These are phyloP conservation scores for Drosophila parvula DNA, from an alignment of 1,140 invertebrate species.

Conservation along the genomic window DNA sequence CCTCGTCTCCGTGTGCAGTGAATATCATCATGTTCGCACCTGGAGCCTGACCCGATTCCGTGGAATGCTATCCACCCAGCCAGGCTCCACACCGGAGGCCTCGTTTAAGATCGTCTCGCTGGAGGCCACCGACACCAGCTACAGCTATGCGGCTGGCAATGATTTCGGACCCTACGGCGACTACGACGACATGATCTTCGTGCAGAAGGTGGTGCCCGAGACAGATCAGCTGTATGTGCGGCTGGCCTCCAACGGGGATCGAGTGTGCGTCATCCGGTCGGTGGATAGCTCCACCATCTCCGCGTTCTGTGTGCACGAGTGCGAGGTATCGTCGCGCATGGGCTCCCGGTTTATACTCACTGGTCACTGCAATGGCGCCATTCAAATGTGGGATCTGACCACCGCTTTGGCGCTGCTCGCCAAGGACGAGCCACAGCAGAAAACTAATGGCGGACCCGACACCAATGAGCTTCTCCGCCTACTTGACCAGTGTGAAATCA, in stretches of 20 bases:
- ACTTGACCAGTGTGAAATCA: slow-evolving; percentile 96
- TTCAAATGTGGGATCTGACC: slow-evolving; percentile 99
- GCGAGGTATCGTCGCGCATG: slow-evolving; percentile 96
- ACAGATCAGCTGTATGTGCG: slow-evolving; percentile 97
- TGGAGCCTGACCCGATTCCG: slow-evolving; percentile 98
- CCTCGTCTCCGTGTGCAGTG: slow-evolving; percentile 97
- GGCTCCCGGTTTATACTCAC: slow-evolving; percentile 97
- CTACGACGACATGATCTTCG: slow-evolving; percentile 98
- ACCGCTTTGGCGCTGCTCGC: slow-evolving; percentile 94
- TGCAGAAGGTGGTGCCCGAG: slow-evolving; percentile 98
- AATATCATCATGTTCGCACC: slow-evolving; percentile 98
- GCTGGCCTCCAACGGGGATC: slow-evolving; percentile 95
- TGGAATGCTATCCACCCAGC: slow-evolving; percentile 98
- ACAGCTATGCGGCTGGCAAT: slow-evolving; percentile 91
- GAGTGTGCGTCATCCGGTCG: slow-evolving; percentile 97
- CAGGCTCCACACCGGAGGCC: slow-evolving; percentile 97
- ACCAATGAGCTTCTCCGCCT: slow-evolving; percentile 94
- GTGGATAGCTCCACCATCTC: slow-evolving; percentile 97
- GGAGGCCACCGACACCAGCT: slow-evolving; percentile 89
- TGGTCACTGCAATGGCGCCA: slow-evolving; percentile 96
- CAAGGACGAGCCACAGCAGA: slow-evolving; percentile 87
- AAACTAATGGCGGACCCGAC: slow-evolving; percentile 91
- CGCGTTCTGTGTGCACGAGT: slow-evolving; percentile 98
- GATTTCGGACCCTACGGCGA: slow-evolving; percentile 98
- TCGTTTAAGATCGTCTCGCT: slow-evolving; percentile 93